phyloP scores from a whole-genome alignment of 2,797 vertebrate species.

The Anisognathus igniventris region DNA sequence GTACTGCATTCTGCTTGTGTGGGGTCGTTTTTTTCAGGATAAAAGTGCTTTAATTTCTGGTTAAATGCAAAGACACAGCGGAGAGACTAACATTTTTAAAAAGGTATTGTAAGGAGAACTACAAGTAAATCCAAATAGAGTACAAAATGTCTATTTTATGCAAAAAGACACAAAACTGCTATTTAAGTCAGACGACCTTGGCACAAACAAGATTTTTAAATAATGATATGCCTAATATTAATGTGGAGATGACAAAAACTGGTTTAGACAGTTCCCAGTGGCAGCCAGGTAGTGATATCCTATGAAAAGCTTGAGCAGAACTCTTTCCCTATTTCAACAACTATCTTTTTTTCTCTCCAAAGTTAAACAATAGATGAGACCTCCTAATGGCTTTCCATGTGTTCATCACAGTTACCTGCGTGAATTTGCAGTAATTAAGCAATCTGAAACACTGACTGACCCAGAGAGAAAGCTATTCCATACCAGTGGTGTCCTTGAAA shows the following conservation, averaged over 20 bases:
- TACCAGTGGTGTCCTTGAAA: conserved; percentile 79
- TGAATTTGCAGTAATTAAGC: conserved; percentile 74
- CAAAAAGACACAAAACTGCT: neutral
- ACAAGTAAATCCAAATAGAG: neutral
- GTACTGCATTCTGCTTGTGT: neutral
- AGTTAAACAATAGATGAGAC: conserved; percentile 50
- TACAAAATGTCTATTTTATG: neutral
- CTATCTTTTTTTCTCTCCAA: conserved; percentile 25
- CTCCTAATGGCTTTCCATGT: conserved; percentile 59
- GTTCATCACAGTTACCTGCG: conserved; percentile 61
- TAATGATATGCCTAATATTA: neutral
- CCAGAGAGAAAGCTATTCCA: conserved; percentile 51
- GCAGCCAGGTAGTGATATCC: neutral
- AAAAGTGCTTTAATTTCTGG: conserved; percentile 3
- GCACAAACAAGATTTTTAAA: neutral
- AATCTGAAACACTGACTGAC: conserved; percentile 62
- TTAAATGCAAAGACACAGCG: neutral
- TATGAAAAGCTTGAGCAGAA: neutral
- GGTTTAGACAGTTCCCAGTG: conserved; percentile 12
- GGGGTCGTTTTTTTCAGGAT: neutral
- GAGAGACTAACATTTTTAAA: neutral
- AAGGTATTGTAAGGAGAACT: neutral
- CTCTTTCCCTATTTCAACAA: conserved; percentile 2
- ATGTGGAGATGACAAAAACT: conserved; percentile 8
- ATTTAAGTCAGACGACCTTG: conserved; percentile 14